Base-by-base conservation (phyloP, 1,140 invertebrate genomes). In the Gryllus bimaculatus region DNA sequence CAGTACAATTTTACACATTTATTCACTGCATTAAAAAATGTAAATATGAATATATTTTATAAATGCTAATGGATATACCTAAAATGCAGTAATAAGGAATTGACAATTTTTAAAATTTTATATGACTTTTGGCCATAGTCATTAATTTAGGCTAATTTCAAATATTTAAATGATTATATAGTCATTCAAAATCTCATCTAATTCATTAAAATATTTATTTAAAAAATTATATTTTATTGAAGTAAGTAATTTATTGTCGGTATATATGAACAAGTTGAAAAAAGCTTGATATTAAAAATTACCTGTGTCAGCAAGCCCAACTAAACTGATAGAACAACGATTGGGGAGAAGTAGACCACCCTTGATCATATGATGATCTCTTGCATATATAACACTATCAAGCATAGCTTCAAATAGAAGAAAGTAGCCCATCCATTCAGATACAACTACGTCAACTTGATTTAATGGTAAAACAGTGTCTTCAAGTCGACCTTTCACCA, bases 391-490 rank as follows among this genome's bases (percentile, higher is more conserved):
- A 0, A 96, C 91, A 18, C 93, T 95, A 84, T 98, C 95, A 66
- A 99, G 86, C 98, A 99, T 99, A 49, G 95, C 96, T 87, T 99
- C 98, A 85, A 98, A 99, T 48, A 99, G 88, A 13, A 99, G 88
- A 86, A 98, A 99, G 86, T 99, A 99, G 7, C 98, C 98, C 98
- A 99, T 99, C 97, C 97, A 99, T 87, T 99, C 98, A 8, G 96
- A 98, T 47, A 99, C 93, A 81, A 99, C 98, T 1, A 96, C 92
- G 87, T 99, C 98, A 13, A 99, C 96, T 87, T 97, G 95, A 49
- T 93, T 90, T 49, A 90, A 89, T 54, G 91, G 89, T 48, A 98
- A 88, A 79, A 93, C 88, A n/a, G 90, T 91, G 82, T 98, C 95
- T 86, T 99, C 98, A 7, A 99, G 87, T 84, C 95, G 92, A 1